These are phyloP conservation scores for Dendroctonus ponderosae DNA, from an alignment of 1,140 invertebrate genomes.

Conservation along the genomic window DNA sequence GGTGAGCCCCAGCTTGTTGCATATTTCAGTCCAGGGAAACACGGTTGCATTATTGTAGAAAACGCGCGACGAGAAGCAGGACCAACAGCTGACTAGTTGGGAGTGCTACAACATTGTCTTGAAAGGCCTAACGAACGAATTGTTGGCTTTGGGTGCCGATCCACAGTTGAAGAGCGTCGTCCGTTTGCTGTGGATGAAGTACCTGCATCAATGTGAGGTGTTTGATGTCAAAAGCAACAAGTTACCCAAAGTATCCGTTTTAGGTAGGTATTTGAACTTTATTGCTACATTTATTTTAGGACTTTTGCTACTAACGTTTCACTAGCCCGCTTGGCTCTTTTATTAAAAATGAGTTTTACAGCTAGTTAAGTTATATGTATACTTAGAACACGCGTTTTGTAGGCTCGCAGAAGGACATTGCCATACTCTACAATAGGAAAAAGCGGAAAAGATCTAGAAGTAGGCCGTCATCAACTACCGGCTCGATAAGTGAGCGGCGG, in stretches of 20 bases:
- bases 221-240: slow-evolving; percentile 50
- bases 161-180: slow-evolving; percentile 57
- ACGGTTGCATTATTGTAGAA: slow-evolving; percentile 12
- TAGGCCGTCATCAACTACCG: slow-evolving; percentile 19
- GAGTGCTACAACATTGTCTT: slow-evolving; percentile 67
- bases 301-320: too few species aligned
- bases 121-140: slow-evolving; percentile 60
- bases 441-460: slow-evolving; percentile 36
- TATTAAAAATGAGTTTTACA: too few species aligned
- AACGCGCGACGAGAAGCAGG: slow-evolving; percentile 31
- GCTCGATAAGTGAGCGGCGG: slow-evolving; percentile 11
- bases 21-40: background rate
- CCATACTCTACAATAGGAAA: slow-evolving; percentile 55
- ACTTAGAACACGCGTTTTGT: background rate
- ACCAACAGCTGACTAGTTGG: slow-evolving; percentile 59
- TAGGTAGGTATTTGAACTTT: too few species aligned
- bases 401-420: slow-evolving; percentile 49
- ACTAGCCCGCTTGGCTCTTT: too few species aligned
- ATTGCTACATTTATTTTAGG: too few species aligned
- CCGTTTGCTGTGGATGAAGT: slow-evolving; percentile 64
- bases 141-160: slow-evolving; percentile 59
- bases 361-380: slow-evolving; percentile 1
- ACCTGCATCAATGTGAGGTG: slow-evolving; percentile 60
- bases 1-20: slow-evolving; percentile 1
- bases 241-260: slow-evolving; percentile 56